These are phyloP conservation scores for Lasaia peninsularis DNA, from an alignment of 1,140 invertebrate species.

Conservation along the genomic window DNA sequence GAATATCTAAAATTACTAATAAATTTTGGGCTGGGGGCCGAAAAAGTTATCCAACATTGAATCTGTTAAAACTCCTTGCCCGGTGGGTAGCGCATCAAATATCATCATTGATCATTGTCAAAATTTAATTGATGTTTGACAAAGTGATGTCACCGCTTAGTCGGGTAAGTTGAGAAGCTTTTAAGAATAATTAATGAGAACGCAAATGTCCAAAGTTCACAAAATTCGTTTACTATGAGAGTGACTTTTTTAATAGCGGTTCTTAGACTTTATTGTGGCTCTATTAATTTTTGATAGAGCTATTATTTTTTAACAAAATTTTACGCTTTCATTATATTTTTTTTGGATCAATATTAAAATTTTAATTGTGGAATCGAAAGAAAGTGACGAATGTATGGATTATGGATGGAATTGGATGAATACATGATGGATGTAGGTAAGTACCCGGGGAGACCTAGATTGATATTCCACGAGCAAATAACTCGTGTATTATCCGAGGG, in stretches of 20 bases:
- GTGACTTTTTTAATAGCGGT: background rate
- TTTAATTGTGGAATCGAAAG: too few species aligned
- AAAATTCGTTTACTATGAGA: slow-evolving; percentile 14
- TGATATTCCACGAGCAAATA: too few species aligned
- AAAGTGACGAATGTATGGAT: too few species aligned
- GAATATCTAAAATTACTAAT: too few species aligned
- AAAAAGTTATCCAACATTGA: background rate
- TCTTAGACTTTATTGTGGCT: background rate
- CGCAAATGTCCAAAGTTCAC: slow-evolving; percentile 43
- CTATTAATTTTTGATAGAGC: background rate
- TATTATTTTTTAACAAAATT: too few species aligned
- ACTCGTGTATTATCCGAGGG: too few species aligned
- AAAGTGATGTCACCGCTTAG: slow-evolving; percentile 60
- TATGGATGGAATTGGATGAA: too few species aligned
- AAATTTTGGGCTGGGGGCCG: too few species aligned
- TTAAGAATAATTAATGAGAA: slow-evolving; percentile 68
- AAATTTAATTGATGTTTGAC: slow-evolving; percentile 70
- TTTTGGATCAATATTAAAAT: too few species aligned
- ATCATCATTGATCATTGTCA: slow-evolving; percentile 67
- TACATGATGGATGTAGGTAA: too few species aligned
- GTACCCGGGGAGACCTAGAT: too few species aligned
- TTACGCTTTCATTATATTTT: too few species aligned
- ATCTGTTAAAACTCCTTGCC: slow-evolving; percentile 11
- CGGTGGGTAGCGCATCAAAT: slow-evolving; percentile 28
- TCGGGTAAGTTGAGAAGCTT: slow-evolving; percentile 59